A percentile compares a stretch with the other conserved stretches of the same genome.
These are phyloP conservation scores for Halocynthia aurantium DNA, from an alignment of 23 tunicate genomes.

Conservation along the genomic window DNA sequence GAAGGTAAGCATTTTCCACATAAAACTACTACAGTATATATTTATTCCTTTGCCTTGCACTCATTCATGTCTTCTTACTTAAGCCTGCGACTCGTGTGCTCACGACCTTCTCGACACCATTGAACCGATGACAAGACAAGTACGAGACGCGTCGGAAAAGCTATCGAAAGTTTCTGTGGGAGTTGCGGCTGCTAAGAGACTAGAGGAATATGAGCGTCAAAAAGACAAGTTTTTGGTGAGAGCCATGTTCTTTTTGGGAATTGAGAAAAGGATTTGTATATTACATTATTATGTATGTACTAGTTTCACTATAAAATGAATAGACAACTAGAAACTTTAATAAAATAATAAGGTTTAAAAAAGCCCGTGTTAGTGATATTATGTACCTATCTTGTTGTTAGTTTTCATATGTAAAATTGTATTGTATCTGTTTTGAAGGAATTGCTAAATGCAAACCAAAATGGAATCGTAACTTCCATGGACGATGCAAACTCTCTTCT, in stretches of 20 bases:
- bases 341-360: no score
- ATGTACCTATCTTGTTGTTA: no score
- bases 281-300: no score
- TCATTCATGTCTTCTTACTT: background rate
- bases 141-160: conserved; percentile 8
- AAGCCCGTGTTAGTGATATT: no score
- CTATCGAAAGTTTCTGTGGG: conserved; percentile 67
- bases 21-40: conserved; percentile 2
- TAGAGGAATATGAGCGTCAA: conserved; percentile 26
- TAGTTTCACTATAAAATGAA: no score
- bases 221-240: conserved; percentile 20
- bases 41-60: background rate
- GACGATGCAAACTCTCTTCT: no score
- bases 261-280: no score
- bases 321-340: no score
- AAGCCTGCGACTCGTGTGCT: conserved; percentile 76
- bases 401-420: no score
- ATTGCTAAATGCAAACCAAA: no score
- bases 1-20: conserved; percentile 32
- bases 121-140: conserved; percentile 55
- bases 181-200: conserved; percentile 50
- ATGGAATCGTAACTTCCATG: no score
- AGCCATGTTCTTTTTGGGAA: background rate
- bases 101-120: conserved; percentile 71
- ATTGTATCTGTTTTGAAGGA: no score